Percentiles rank a stretch among this genome's conserved stretches.
phyloP scores from a whole-genome alignment of 1,140 invertebrate genomes.

The Trichonephila clavipes region DNA sequence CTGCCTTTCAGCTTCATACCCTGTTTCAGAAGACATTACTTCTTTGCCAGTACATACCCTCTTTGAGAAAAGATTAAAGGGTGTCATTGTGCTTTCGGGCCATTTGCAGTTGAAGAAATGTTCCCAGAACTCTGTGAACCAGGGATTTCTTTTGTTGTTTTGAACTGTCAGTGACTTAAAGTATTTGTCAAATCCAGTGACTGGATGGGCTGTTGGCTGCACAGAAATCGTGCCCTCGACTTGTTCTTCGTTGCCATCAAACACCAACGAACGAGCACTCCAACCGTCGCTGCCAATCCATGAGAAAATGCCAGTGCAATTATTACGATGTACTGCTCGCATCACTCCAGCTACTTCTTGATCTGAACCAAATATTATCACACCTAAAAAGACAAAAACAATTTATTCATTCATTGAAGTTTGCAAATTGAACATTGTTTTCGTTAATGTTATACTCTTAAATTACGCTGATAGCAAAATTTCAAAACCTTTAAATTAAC shows the following conservation, averaged over 20 bases:
- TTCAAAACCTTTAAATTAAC: too few species aligned
- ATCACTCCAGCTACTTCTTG: conserved; percentile 97
- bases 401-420: too few species aligned
- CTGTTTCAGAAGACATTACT: conserved; percentile 85
- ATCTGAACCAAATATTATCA: conserved; percentile 97
- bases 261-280: conserved; percentile 92
- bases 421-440: too few species aligned
- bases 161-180: conserved; percentile 92
- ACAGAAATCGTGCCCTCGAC: conserved; percentile 89
- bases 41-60: conserved; percentile 81
- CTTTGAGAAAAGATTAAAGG: conserved; percentile 89
- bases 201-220: conserved; percentile 93
- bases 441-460: too few species aligned
- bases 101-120: conserved; percentile 87
- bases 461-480: too few species aligned
- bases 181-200: conserved; percentile 92
- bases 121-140: conserved; percentile 98
- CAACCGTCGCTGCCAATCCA: conserved; percentile 98
- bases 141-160: conserved; percentile 93
- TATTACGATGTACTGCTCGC: conserved; percentile 91
- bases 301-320: conserved; percentile 93
- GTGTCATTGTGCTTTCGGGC: conserved; percentile 88
- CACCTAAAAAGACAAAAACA: conserved; percentile 83
- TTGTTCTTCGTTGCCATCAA: conserved; percentile 92
- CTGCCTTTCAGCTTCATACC: conserved; percentile 88